phyloP scores from a whole-genome alignment of 2,888 invertebrate genomes.

The Atrina japonica region DNA sequence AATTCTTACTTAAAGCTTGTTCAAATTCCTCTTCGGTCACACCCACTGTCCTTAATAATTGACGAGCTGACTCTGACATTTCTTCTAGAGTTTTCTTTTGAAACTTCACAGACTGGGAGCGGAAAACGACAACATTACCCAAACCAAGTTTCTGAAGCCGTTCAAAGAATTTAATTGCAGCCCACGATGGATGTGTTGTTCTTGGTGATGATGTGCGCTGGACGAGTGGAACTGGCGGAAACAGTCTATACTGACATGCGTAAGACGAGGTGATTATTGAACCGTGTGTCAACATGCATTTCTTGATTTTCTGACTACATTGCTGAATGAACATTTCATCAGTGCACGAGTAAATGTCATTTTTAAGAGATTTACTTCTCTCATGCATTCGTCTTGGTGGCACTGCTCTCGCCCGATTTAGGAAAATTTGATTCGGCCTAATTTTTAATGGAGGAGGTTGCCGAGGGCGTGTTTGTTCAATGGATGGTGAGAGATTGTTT shows the following conservation, averaged over 20 bases:
- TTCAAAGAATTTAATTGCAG: conserved; percentile 43
- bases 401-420: not conserved
- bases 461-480: too few relatives aligned
- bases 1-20: conserved; percentile 7
- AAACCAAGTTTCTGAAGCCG: conserved; percentile 31
- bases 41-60: conserved; percentile 25
- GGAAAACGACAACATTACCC: conserved; percentile 37
- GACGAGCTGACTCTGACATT: conserved; percentile 32
- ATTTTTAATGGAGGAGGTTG: conserved; percentile 18
- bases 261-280: conserved; percentile 36
- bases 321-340: conserved; percentile 34
- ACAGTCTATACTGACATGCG: conserved; percentile 42
- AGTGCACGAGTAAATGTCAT: conserved; percentile 18
- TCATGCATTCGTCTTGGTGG: conserved; percentile 18
- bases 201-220: conserved; percentile 38
- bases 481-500: not conserved
- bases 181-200: conserved; percentile 43
- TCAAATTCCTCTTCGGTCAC: conserved; percentile 33
- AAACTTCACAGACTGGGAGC: conserved; percentile 42
- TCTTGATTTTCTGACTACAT: conserved; percentile 41
- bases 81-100: conserved; percentile 29
- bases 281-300: conserved; percentile 36
- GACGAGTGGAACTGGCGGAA: conserved; percentile 41
- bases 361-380: conserved; percentile 9
- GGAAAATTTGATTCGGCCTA: conserved; percentile 4